A percentile compares a stretch with the other conserved stretches of the same genome.
phyloP scores from a whole-genome alignment of 2,888 invertebrate species.

The Bellardia bayeri region DNA sequence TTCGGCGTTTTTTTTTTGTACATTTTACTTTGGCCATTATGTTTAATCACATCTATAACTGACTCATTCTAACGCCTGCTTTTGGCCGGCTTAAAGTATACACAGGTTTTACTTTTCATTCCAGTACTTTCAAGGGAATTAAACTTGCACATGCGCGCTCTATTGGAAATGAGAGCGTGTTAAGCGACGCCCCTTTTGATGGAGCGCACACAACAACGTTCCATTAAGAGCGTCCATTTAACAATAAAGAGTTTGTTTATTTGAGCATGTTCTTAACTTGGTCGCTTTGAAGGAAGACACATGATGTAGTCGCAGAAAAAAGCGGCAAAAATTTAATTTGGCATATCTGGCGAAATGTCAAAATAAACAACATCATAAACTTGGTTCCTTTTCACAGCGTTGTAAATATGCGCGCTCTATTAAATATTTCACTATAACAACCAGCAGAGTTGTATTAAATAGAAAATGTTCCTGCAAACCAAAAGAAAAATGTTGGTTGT shows the following conservation, averaged over 20 bases:
- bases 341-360: slow-evolving; percentile 29
- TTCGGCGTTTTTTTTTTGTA: slow-evolving; percentile 6
- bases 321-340: slow-evolving; percentile 59
- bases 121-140: slow-evolving; percentile 75
- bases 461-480: slow-evolving; percentile 27
- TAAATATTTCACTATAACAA: slow-evolving; percentile 1
- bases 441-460: slow-evolving; percentile 61
- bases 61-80: slow-evolving; percentile 17
- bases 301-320: slow-evolving; percentile 37
- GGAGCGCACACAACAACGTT: slow-evolving; percentile 10
- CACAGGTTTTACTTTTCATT: slow-evolving; percentile 74
- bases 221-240: slow-evolving; percentile 48
- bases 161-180: slow-evolving; percentile 53
- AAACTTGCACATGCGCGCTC: slow-evolving; percentile 69
- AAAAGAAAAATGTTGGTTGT: slow-evolving; percentile 28
- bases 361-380: slow-evolving; percentile 44
- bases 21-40: slow-evolving; percentile 73
- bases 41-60: not conserved
- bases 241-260: slow-evolving; percentile 11
- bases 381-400: slow-evolving; percentile 32
- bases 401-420: not conserved
- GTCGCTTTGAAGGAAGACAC: slow-evolving; percentile 5
- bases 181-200: slow-evolving; percentile 62
- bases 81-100: not conserved
- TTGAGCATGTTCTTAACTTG: slow-evolving; percentile 25